Evolutionary conservation across 2,888 invertebrate species (phyloP), one percentile per base, ranked within the genome.

Genomic region (Pheosia gnoma): DNA sequence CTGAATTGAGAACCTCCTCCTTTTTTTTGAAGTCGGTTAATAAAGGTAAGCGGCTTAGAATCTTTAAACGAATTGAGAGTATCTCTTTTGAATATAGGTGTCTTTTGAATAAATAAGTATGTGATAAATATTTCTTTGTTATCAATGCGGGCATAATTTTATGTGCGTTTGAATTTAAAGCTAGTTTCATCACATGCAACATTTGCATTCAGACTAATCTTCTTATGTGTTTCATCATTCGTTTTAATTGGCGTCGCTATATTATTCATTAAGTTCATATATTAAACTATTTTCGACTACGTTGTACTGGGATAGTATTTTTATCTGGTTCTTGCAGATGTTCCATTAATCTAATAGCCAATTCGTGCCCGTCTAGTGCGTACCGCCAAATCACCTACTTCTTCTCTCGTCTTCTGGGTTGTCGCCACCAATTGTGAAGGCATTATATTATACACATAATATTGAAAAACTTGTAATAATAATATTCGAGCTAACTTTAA

Each of bases 301-400:
- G 47, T 9, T 11, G 47, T 47, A n/a, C 47, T 51, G 51, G 25
- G 51, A 7, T 0, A n/a, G n/a, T 49, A 51, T 51, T 51, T 51
- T 51, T 51, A 25, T 51, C 25, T 8, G 51, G 25, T 3, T 25
- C 51, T 10, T 53, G 38, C 37, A 53, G 36, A 53, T 11, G 37
- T 53, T 4, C 36, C n/a, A 37, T 37, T 53, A 47, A 37, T 37
- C 37, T 53, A 53, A 53, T 37, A 53, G 53, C 53, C 9, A 10
- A 4, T 3, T 37, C 25, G 57, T 6, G 43, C n/a, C 45, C 25
- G 53, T 53, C 37, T 36, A 11, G 58, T 25, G 49, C 59, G 38
- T 54, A 53, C 54, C 36, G 57, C 63, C 68, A 70, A 73, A 72
- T 71, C 69, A 63, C 61, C 25, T 25, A 25, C 25, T 1, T 25